Conservation (phyloP, 1,140 invertebrate species). For the Cryptotermes secundus region DNA sequence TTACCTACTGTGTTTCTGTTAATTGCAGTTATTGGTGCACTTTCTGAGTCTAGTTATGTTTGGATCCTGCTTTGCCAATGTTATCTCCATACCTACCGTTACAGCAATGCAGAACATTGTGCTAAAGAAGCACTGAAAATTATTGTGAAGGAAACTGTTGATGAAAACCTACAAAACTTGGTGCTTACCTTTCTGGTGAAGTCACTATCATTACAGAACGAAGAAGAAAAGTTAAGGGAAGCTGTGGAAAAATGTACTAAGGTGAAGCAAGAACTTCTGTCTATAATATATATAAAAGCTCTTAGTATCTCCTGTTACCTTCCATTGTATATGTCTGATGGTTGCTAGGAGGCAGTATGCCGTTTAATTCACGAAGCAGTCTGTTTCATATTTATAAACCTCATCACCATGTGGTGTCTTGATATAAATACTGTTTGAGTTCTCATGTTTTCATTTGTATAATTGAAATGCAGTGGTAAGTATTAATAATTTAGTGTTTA, state of each 20-base stretch:
- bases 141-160: constrained; percentile 38
- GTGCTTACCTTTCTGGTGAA: constrained; percentile 45
- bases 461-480: no score
- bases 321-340: no score
- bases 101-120: constrained; percentile 56
- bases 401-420: no score
- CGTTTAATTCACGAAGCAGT: no score
- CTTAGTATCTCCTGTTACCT: no score
- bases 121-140: constrained; percentile 48
- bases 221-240: constrained; percentile 23
- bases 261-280: constrained; percentile 40
- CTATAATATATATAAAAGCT: no score
- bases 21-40: constrained; percentile 41
- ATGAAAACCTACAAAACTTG: constrained; percentile 40
- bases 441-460: no score
- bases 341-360: no score
- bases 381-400: no score
- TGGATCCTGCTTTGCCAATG: constrained; percentile 53
- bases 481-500: no score
- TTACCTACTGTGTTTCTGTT: background rate
- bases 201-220: constrained; percentile 41
- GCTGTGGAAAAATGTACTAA: constrained; percentile 45
- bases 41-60: constrained; percentile 47
- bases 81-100: constrained; percentile 57
- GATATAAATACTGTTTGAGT: no score